Base-by-base conservation (phyloP, 2,888 invertebrate genomes). In the Dinocampus coccinellae region DNA sequence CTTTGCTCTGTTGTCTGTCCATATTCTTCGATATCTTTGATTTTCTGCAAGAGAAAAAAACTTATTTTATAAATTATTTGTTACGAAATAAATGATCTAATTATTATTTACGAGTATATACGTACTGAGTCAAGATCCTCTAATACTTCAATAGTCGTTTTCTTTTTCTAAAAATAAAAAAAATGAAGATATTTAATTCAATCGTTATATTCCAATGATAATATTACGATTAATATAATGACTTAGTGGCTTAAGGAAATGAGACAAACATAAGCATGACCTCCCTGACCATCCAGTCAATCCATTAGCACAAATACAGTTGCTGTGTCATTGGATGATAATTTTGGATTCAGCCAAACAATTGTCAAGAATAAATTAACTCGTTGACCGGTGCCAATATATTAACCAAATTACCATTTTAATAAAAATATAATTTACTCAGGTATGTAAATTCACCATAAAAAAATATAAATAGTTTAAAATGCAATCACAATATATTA, bases 1-100 rank as follows among this genome's bases (percentile, higher is more conserved):
- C 91, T 91, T 83, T 93, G 92, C 84, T 97, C 94, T 24, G 96
- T 96, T 82, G 91, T 92, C 65, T 92, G 90, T 20, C 94, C 92
- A 89, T 94, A 95, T 83, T 92, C 91, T 84, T 97, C 95, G 70
- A 97, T 94, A 39, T 91, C 90, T 80, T 92, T 92, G 65, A 97
- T 96, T 84, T 96, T 92, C 88, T 91, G 78, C 60, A n/a, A n/a
- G n/a, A 78, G 57, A 66, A 67, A n/a, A n/a, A n/a, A n/a, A n/a
- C n/a, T n/a, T n/a, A 13, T 55, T 53, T 34, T 11, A n/a, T 33
- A 7, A 47, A 52, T 62, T 7, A 33, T 42, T n/a, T 9, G 69
- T 42, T 6, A 58, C 9, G 64, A 29, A 33, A 53, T 26, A 62
- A 57, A 60, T 34, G 53, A 2, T 72, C 60, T n/a, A 60, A 4